Percentiles rank a stretch among this genome's conserved stretches.
Conservation (phyloP, 2,888 invertebrate species). For the Stenodema calcarata region DNA sequence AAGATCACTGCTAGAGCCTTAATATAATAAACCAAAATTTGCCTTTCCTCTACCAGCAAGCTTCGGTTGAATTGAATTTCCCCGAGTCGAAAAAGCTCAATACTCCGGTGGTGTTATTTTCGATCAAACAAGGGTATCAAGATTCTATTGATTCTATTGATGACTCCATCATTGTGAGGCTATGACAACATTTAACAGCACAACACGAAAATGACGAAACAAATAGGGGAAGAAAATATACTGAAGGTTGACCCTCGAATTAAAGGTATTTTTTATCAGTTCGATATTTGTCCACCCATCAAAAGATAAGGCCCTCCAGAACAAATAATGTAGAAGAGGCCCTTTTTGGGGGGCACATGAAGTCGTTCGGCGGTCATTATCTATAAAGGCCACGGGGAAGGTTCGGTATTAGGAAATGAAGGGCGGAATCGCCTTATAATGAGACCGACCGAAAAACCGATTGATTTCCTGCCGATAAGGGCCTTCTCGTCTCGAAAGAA, state of each 20-base stretch:
- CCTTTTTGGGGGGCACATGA: neutral
- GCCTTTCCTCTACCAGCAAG: too few species aligned
- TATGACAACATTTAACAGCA: too few species aligned
- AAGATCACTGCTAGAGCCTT: too few species aligned
- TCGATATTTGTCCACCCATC: neutral
- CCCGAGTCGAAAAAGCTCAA: too few species aligned
- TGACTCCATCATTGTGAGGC: too few species aligned
- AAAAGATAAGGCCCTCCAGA: neutral
- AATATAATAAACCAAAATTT: too few species aligned
- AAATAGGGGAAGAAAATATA: neutral
- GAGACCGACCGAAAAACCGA: neutral
- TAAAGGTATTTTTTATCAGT: neutral
- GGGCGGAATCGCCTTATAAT: neutral
- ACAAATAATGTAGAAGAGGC: neutral
- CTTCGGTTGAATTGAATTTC: too few species aligned
- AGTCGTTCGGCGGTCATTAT: neutral
- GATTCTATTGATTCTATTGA: too few species aligned
- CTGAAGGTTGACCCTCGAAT: neutral
- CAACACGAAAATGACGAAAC: too few species aligned
- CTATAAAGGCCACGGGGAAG: neutral
- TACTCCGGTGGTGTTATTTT: too few species aligned
- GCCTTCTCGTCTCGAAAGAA: neutral
- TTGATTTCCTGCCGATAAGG: neutral
- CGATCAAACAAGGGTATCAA: too few species aligned
- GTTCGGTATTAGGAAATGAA: neutral